A percentile compares a stretch with the other conserved stretches of the same genome.
phyloP scores from a whole-genome alignment of 2,888 invertebrate species.

The Brachypalpus laphriformis region DNA sequence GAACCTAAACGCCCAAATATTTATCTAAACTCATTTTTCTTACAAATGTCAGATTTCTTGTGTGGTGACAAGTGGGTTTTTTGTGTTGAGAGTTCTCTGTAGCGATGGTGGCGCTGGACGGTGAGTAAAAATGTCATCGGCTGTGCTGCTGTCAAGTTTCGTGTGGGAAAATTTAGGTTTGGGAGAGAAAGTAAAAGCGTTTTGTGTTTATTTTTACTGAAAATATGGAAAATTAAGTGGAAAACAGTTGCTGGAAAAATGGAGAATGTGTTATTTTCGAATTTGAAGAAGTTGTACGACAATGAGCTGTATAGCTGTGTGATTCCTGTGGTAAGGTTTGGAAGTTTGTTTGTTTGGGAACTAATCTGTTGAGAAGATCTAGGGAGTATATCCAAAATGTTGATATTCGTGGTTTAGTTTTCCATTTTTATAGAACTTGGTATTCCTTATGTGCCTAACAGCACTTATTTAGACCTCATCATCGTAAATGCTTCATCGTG shows the following conservation, averaged over 20 bases:
- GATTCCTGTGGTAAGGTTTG: constrained; percentile 86
- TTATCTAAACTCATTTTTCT: constrained; percentile 74
- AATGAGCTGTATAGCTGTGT: constrained; percentile 89
- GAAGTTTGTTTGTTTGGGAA: not conserved
- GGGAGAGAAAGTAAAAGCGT: constrained; percentile 43
- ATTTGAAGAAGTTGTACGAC: constrained; percentile 88
- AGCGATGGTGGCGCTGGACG: not conserved
- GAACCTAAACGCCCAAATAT: constrained; percentile 74
- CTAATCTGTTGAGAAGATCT: not conserved
- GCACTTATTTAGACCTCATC: no score
- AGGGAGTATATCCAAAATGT: no score
- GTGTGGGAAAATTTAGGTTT: constrained; percentile 35
- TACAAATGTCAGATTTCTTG: constrained; percentile 65
- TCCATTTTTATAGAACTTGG: no score
- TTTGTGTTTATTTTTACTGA: constrained; percentile 18
- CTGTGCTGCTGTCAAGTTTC: constrained; percentile 12
- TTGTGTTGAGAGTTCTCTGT: constrained; percentile 13
- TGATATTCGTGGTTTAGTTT: no score
- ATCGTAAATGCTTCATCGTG: no score
- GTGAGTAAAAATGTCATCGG: not conserved
- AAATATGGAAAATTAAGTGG: constrained; percentile 20
- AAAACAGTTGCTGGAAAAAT: constrained; percentile 74
- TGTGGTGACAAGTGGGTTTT: constrained; percentile 64
- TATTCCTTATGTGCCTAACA: no score
- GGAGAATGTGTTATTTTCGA: constrained; percentile 86